These are phyloP conservation scores for Anoplolepis gracilipes DNA, from an alignment of 1,140 invertebrate species.

Conservation along the genomic window DNA sequence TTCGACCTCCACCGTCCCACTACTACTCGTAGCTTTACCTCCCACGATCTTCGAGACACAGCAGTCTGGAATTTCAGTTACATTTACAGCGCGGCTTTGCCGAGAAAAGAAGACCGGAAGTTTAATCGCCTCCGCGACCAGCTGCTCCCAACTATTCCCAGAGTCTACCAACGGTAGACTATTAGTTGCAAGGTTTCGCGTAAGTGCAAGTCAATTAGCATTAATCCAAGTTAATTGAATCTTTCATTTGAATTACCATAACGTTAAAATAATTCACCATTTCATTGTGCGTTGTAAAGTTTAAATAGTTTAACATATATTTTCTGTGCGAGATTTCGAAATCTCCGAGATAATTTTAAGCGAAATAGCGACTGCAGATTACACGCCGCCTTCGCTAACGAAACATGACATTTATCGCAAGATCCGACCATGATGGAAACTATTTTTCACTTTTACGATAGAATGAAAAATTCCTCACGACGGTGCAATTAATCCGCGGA, in stretches of 20 bases:
- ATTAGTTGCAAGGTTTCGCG: slow-evolving; percentile 14
- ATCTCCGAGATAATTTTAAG: background rate
- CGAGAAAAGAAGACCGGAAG: background rate
- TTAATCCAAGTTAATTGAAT: background rate
- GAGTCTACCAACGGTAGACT: background rate
- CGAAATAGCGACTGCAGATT: background rate
- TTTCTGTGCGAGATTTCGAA: background rate
- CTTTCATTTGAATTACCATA: background rate
- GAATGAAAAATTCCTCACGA: slow-evolving; percentile 11
- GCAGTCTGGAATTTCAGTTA: slow-evolving; percentile 23
- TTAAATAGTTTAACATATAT: background rate
- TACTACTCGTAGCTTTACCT: background rate
- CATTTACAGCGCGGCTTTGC: slow-evolving; percentile 14
- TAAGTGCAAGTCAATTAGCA: background rate
- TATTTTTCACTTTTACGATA: background rate
- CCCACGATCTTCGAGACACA: background rate
- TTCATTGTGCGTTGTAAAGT: background rate
- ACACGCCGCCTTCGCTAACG: background rate
- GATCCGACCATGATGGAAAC: background rate
- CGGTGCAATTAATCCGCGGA: slow-evolving; percentile 20
- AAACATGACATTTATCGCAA: background rate
- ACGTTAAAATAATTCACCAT: background rate
- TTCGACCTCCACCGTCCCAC: background rate
- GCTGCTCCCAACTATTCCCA: background rate
- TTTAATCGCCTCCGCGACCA: slow-evolving; percentile 52